Evolutionary conservation across 1,140 invertebrate genomes (phyloP), one percentile per base, ranked within the genome.

Genomic region (Zaprionus lachaisei): DNA sequence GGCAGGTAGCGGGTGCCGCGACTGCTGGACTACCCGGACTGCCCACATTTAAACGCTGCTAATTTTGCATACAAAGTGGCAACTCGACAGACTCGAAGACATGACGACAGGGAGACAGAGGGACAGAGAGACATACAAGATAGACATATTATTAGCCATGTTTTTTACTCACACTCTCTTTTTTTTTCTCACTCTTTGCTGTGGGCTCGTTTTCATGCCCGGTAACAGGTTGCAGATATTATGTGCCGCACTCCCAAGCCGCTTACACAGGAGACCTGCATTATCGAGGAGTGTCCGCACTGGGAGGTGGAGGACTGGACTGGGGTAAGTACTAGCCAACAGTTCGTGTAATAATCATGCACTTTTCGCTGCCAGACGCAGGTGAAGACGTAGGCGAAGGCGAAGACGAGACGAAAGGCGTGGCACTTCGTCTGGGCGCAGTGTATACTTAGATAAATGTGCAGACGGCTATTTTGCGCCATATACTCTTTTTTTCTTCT

Each of bases 281-380:
- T 97, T 92, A 94, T 95, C 38, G 94, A 96, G 68, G 95, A 96
- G 31, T 98, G 97, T 93, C 96, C 97, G 28, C 95, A 95, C 80
- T 98, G 97, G 97, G 94, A 97, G 74, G 95, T 96, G 38, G 95
- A 96, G 47, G 94, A 96, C 60, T 98, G 97, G 97, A 97, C 97
- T 70, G 95, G 96, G 92, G 97, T 98, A 94, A 96, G 95, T 94
- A 79, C 62, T 49, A 51, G 24, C 51, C 62, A 81, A 65, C 63
- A 61, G 65, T 68, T 87, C 73, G 81, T 89, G 76, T 77, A 85
- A 90, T 85, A 87, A 87, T 83, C 80, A 56, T 73, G 81, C 80
- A 81, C 80, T 81, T 81, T 81, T 77, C 41, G 69, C 83, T 71
- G 58, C 56, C 64, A 34, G 60, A 66, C 66, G 22, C 38, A 26